A percentile compares a stretch with the other conserved stretches of the same genome.
Conservation (phyloP, 2,113 vertebrate genomes). For the Eudyptes chrysolophus region DNA sequence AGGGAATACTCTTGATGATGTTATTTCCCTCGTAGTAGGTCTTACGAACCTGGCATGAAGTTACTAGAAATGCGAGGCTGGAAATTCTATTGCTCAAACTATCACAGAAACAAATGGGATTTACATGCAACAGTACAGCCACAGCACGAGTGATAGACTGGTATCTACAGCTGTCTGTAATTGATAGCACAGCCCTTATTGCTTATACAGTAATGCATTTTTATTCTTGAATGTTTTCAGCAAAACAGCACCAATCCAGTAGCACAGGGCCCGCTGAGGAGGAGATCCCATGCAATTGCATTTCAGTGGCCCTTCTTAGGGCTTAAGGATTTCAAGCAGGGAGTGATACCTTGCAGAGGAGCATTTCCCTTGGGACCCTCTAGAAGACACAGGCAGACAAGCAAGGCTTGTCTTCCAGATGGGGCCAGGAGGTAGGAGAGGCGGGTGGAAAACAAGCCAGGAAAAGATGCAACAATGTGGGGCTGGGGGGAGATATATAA, state of each 20-base stretch:
- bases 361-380: background rate
- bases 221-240: background rate
- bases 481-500: background rate
- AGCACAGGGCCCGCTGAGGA: fast-evolving
- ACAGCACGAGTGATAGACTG: background rate
- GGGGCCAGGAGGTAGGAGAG: background rate
- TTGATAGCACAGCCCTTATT: background rate
- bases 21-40: background rate
- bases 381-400: background rate
- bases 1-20: background rate
- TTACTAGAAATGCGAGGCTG: background rate
- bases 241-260: background rate
- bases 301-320: background rate
- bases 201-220: background rate
- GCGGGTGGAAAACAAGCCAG: background rate
- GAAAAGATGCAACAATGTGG: background rate
- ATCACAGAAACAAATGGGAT: background rate
- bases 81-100: background rate
- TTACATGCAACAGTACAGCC: background rate
- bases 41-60: background rate
- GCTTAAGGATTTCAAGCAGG: background rate
- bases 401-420: background rate
- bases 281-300: background rate
- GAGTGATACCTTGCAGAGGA: background rate
- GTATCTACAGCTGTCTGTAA: background rate